Evolutionary conservation across 2,888 invertebrate genomes (phyloP), one percentile per base, ranked within the genome.

Genomic region (Aphidoletes aphidimyza): DNA sequence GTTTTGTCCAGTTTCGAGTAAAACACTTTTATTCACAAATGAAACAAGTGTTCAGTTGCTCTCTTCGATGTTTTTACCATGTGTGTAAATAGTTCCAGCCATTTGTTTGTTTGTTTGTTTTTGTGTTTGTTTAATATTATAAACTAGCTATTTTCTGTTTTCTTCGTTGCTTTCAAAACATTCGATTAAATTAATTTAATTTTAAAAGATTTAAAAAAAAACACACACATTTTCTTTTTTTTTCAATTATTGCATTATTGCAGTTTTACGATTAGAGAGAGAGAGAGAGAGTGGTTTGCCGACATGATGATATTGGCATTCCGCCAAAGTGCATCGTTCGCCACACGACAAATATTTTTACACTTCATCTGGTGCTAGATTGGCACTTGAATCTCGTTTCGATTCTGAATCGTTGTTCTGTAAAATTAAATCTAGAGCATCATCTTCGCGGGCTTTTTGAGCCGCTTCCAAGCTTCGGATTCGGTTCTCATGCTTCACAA

Each of bases 401-500:
- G 39, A 85, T 84, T 49, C 85, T 85, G 36, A 36, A 81, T 81
- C 81, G 83, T 83, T 83, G 26, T 83, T 42, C 22, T 78, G 34
- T 45, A 84, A 83, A 45, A 87, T 87, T 86, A 88, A 88, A 86
- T 87, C 87, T 84, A 86, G 87, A 84, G 88, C 88, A 49, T 88
- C 89, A 84, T 88, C 89, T 84, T 88, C 88, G 81, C 88, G 87
- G 22, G 88, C 88, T 84, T 88, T 88, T 54, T 87, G 87, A 84
- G 89, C 88, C 2, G 90, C 90, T 86, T 90, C 90, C 86, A 90
- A 87, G 84, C 90, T 90, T 36, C 90, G 89, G 85, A 90, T 90
- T 85, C 90, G 89, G 87, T 96, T 97, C 91, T 97, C 97, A 88
- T 97, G 97, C 88, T 97, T 97, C 37, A 97, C 95, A 87, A 97